These are phyloP conservation scores for Drosophila rellima DNA, from an alignment of 2,888 invertebrate species.

Conservation along the genomic window DNA sequence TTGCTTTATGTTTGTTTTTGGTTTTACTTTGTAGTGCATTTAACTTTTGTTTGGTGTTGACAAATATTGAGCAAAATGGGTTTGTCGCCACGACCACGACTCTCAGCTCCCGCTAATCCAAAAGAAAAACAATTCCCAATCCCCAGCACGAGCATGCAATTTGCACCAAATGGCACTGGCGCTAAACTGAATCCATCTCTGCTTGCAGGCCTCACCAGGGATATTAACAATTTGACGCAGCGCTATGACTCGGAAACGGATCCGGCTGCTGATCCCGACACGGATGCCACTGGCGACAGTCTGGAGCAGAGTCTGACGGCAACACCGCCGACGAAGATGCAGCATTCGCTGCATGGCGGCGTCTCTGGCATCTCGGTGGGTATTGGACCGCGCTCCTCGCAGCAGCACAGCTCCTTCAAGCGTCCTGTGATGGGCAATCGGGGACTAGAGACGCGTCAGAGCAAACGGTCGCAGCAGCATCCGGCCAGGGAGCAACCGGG, in stretches of 20 bases:
- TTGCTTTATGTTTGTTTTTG: slow-evolving; percentile 26
- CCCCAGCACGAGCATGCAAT: slow-evolving; percentile 53
- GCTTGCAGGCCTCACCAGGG: slow-evolving; percentile 84
- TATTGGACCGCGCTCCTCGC: slow-evolving; percentile 82
- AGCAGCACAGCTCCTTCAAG: slow-evolving; percentile 87
- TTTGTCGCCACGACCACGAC: slow-evolving; percentile 49
- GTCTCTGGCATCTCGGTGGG: slow-evolving; percentile 59
- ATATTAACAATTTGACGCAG: slow-evolving; percentile 84
- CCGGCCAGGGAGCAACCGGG: slow-evolving; percentile 60
- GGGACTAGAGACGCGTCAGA: slow-evolving; percentile 88
- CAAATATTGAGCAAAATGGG: slow-evolving; percentile 70
- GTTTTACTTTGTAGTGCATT: slow-evolving; percentile 25
- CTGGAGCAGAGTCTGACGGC: slow-evolving; percentile 81
- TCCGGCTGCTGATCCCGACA: slow-evolving; percentile 89
- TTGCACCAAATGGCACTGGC: neutral
- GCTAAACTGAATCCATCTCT: slow-evolving; percentile 5
- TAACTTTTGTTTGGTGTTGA: slow-evolving; percentile 57
- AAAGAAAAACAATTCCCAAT: neutral
- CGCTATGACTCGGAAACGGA: slow-evolving; percentile 86
- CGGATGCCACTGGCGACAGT: slow-evolving; percentile 90
- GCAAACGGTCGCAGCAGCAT: slow-evolving; percentile 86
- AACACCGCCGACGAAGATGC: slow-evolving; percentile 84
- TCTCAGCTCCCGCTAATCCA: slow-evolving; percentile 42
- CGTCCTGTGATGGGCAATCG: slow-evolving; percentile 88
- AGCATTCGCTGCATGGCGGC: slow-evolving; percentile 85